Evolutionary conservation across 2,888 invertebrate species (phyloP), one percentile per base, ranked within the genome.

Genomic region (Parnassius apollo): DNA sequence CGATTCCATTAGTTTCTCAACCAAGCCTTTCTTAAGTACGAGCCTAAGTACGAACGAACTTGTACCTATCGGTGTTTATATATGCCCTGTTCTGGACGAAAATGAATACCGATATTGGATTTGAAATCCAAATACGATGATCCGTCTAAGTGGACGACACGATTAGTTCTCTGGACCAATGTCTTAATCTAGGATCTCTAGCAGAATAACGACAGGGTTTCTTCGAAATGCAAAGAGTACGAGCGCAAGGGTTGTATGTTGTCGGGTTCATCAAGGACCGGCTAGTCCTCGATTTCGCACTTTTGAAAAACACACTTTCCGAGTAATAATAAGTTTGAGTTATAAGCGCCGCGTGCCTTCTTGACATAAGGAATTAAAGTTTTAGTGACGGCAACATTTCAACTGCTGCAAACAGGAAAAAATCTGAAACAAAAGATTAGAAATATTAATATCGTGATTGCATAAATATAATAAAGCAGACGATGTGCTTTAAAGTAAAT

Each of bases 101-200:
- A 76, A 80, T 78, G 77, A 71, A 78, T 79, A 82, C 80, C 79
- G 76, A 71, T 71, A 73, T 75, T 81, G 82, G 85, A 83, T 83
- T 75, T 65, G 64, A 68, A 80, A 81, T 83, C 85, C 85, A 80
- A 80, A 45, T 51, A 69, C 59, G 25, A 56, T 49, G 57, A 75
- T 70, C 73, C 78, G 71, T 83, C 82, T 91, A 89, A 77, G 89
- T 83, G 54, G 86, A 86, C 67, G 84, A 83, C 75, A 81, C 77
- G 63, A 74, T 80, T 76, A 82, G 77, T 81, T 91, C 91, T 89
- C 88, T 81, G 49, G 91, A 90, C 83, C 85, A 93, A 66, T 93
- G 82, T 92, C 93, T 93, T 93, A 93, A 93, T 76, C 93, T 92
- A 68, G 94, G 94, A 76, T 94, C 93, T 86, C 93, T 92, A 69